Evolutionary conservation across 2,888 invertebrate species (phyloP).

Genomic region (Drosophila planitibia): DNA sequence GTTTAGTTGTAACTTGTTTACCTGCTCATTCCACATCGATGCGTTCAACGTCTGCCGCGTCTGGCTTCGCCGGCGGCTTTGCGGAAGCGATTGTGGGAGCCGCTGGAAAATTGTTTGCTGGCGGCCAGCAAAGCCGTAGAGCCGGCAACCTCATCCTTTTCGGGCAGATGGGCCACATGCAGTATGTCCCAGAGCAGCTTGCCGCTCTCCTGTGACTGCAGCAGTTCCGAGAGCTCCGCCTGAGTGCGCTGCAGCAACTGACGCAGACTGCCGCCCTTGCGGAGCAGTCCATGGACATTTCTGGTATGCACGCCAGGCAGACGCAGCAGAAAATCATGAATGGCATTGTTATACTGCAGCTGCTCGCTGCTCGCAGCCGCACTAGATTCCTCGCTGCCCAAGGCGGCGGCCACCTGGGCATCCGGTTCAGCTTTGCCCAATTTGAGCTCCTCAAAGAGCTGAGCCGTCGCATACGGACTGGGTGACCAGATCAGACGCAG

Average conservation of each 20-base stretch:
- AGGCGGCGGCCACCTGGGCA: slow-evolving; percentile 89
- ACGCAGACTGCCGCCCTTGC: slow-evolving; percentile 90
- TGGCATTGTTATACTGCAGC: slow-evolving; percentile 89
- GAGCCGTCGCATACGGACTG: slow-evolving; percentile 97
- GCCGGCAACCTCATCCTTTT: slow-evolving; percentile 85
- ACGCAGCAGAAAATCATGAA: slow-evolving; percentile 93
- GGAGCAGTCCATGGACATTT: slow-evolving; percentile 92
- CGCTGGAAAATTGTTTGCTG: slow-evolving; percentile 70
- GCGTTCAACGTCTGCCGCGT: slow-evolving; percentile 44
- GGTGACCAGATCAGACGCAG: slow-evolving; percentile 98
- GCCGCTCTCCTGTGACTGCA: slow-evolving; percentile 91
- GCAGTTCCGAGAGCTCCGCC: slow-evolving; percentile 89
- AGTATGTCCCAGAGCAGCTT: slow-evolving; percentile 89
- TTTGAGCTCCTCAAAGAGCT: slow-evolving; percentile 98
- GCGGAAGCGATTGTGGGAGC: slow-evolving; percentile 78
- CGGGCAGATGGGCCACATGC: slow-evolving; percentile 88
- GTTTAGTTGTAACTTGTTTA: background rate
- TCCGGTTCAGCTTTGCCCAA: slow-evolving; percentile 93
- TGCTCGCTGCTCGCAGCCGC: slow-evolving; percentile 83
- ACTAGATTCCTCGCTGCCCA: slow-evolving; percentile 89
- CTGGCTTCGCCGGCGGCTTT: slow-evolving; percentile 73
- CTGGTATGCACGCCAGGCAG: slow-evolving; percentile 95
- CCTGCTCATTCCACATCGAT: background rate
- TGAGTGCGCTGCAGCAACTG: slow-evolving; percentile 87
- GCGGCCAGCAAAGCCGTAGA: slow-evolving; percentile 75